Base-by-base conservation (phyloP, 1,140 invertebrate genomes). In the Macrobrachium rosenbergii region DNA sequence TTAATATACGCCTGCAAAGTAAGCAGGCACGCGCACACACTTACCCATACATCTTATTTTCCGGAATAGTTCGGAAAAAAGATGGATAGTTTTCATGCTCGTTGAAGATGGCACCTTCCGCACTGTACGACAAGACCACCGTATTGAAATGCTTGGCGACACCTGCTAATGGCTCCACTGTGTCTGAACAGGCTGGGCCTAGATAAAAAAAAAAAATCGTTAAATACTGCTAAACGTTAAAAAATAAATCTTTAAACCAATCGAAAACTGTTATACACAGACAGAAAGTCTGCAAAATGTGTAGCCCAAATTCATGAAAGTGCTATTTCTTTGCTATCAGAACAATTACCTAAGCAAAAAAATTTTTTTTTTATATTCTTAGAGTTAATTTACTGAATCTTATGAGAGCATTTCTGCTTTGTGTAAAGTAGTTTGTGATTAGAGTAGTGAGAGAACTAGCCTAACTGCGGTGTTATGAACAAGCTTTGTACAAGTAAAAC, bases 141-240 rank as follows among this genome's bases (percentile, higher is more conserved):
- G 95, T 95, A 84, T 94, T 94, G 90, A 95, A 96, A 90, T 96
- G 94, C 83, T 94, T 95, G 0, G 96, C 95, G 19, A 97, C 93
- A 0, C 95, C 95, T 14, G 96, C 95, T n/a, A 97, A 92, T 0
- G 96, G 95, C 91, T 97, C 96, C 0, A 96, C 95, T 2, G 96
- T 96, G 91, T 97, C 96, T 8, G 95, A 96, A 91, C 96, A 97
- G 12, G 95, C 96, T 3, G 96, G 96, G 19, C 96, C 94, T 94
- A 85, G 2, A 90, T 90, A 60, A n/a, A 52, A 64, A 14, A 19
- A 60, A n/a, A 82, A 8, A 73, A 80, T 89, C 73, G 3, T 62
- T 67, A 67, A n/a, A 17, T 82, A n/a, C 11, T 52, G 28, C 28
- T 52, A 0, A 52, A 52, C 8, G 7, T 10, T 52, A 2, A 5